Percentiles rank a stretch among this genome's conserved stretches.
Conservation (phyloP, 1,140 invertebrate genomes). For the Brevipalpus yothersi region DNA sequence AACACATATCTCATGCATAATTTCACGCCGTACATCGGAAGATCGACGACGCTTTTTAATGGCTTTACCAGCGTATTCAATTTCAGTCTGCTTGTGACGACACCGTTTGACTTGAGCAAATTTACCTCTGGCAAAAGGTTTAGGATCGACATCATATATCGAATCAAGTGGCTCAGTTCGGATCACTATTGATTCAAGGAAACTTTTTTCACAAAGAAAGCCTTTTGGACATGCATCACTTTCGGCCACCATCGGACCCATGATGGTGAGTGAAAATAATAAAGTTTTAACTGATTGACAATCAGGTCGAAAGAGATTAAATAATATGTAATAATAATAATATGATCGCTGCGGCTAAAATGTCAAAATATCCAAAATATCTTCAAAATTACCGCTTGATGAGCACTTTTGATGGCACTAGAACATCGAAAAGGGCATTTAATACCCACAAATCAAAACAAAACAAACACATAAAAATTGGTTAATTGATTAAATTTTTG, state of each 20-base stretch:
- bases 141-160: neutral
- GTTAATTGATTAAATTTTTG: too few species aligned
- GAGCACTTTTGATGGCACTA: too few species aligned
- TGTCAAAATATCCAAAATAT: too few species aligned
- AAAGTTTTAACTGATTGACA: too few species aligned
- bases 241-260: neutral
- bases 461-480: too few species aligned
- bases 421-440: too few species aligned
- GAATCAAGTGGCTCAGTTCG: neutral
- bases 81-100: conserved; percentile 49
- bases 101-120: conserved; percentile 78
- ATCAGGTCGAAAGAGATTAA: too few species aligned
- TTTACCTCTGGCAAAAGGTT: conserved; percentile 45
- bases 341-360: too few species aligned
- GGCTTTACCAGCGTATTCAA: conserved; percentile 81
- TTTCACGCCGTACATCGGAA: conserved; percentile 51
- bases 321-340: too few species aligned
- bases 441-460: too few species aligned
- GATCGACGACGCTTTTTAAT: conserved; percentile 60
- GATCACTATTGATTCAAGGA: neutral
- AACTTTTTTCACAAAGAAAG: neutral
- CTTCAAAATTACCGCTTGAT: too few species aligned
- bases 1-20: conserved; percentile 64
- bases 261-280: neutral
- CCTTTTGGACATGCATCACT: neutral